A percentile compares a stretch with the other conserved stretches of the same genome.
Conservation (phyloP, 2,797 vertebrate species). For the Lepilemur septentrionalis region DNA sequence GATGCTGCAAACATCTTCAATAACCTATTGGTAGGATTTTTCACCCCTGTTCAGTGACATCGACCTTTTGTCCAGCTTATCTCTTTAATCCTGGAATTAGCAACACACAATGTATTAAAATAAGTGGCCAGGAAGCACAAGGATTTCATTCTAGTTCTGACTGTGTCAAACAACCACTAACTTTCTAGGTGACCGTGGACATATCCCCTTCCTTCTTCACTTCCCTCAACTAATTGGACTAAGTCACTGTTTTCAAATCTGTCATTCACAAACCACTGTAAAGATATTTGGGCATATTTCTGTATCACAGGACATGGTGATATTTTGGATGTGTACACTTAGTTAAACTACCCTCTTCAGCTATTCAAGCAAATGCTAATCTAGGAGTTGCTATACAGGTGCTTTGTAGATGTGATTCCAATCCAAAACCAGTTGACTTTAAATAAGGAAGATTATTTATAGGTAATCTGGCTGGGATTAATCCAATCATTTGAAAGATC, state of each 20-base stretch:
- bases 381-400: not conserved
- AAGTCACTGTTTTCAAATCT: not conserved
- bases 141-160: not conserved
- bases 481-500: not conserved
- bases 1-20: too few species aligned
- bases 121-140: not conserved
- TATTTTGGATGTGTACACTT: too few species aligned
- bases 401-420: not conserved
- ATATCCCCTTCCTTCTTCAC: not conserved
- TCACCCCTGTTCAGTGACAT: accelerated
- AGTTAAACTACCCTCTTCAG: not conserved
- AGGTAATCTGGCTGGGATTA: not conserved
- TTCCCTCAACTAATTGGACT: too few species aligned
- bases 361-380: not conserved
- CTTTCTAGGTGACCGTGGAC: too few species aligned
- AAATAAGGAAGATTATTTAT: too few species aligned
- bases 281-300: accelerated
- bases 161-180: not conserved
- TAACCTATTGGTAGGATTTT: not conserved
- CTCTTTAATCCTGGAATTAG: too few species aligned
- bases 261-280: not conserved
- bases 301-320: not conserved
- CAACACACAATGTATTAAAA: not conserved
- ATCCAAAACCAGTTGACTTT: not conserved
- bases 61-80: accelerated